Base-by-base conservation (phyloP, 2,797 vertebrate species). In the Fistularia tabacaria region DNA sequence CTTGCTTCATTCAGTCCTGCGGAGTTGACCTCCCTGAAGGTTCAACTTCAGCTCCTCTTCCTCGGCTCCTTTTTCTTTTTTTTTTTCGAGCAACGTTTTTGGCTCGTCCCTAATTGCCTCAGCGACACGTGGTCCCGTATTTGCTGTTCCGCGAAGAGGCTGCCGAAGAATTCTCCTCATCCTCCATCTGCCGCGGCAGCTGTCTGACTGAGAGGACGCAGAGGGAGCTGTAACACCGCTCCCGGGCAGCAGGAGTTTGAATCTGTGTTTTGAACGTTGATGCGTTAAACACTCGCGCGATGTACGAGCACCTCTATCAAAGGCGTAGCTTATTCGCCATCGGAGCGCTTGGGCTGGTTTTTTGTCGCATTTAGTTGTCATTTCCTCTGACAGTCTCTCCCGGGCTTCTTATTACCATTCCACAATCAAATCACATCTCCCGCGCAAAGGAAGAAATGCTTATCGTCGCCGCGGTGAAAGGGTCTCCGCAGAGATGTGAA, bases 41-140 rank as follows among this genome's bases (percentile, higher is more conserved):
- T 25, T 25, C 25, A 2, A 25, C 25, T 5, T 25, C 25, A 25
- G 2, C 25, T 25, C 25, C 25, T 25, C 25, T 25, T 25, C 25
- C 25, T 25, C 25, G 25, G 25, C 25, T 25, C 25, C 5, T 25
- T 3, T 25, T 25, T 25, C 5, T 25, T 25, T 5, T 25, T 25
- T 3, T 25, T 25, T 25, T 25, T 25, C 10, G 45, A 74, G 62
- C 51, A 73, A 59, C 62, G 68, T 2, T 62, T 71, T 83, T 71
- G 64, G 68, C 52, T 73, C 66, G 54, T 66, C 54, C 51, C 69
- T 85, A 84, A 80, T 83, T 85, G 80, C 73, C 57, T 66, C 54
- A 14, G 54, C 76, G 73, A 83, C 57, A 70, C 59, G 71, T 36
- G 49, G 63, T 59, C 47, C 53, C 11, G 36, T 36, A 62, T 73